Evolutionary conservation across 37 sponge, comb jelly and placozoan genomes (phyloP).

Genomic region (Agelas oroides): DNA sequence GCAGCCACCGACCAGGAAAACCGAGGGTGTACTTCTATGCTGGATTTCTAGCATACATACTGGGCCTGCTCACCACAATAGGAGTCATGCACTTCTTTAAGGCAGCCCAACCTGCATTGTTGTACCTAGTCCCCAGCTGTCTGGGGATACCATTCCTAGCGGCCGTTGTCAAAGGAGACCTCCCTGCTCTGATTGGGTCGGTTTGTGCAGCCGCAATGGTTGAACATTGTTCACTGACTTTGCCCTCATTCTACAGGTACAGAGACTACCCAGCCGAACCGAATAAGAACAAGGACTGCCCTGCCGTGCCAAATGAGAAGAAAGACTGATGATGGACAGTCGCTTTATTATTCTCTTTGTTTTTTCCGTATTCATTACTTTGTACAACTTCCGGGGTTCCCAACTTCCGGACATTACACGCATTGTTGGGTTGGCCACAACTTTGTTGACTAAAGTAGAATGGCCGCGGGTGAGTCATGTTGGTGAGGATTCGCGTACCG

Average conservation of each 20-base stretch:
- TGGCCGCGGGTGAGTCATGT: no score
- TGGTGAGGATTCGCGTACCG: no score
- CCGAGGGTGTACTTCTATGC: conserved; percentile 84
- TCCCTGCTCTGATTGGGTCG: conserved; percentile 71
- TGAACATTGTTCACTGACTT: background rate
- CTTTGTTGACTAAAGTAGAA: no score
- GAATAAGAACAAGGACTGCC: background rate
- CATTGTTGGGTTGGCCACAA: no score
- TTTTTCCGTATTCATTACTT: no score
- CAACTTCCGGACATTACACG: no score
- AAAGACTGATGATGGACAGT: no score
- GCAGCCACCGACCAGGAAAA: conserved; percentile 42
- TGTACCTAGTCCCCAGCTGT: conserved; percentile 97
- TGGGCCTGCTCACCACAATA: conserved; percentile 90
- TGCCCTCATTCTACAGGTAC: background rate
- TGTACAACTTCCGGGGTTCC: no score
- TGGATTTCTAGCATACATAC: conserved; percentile 89
- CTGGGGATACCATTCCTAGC: conserved; percentile 86
- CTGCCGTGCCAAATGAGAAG: background rate
- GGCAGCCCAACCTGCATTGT: conserved; percentile 97
- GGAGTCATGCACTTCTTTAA: conserved; percentile 87
- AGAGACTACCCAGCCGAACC: background rate
- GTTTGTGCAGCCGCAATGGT: background rate
- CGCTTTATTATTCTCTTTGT: no score
- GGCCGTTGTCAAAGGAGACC: conserved; percentile 84